Percentiles rank a stretch among this genome's conserved stretches.
phyloP scores from a whole-genome alignment of 92 coral and sea anemone genomes.

The Parazoanthus atlanticus region DNA sequence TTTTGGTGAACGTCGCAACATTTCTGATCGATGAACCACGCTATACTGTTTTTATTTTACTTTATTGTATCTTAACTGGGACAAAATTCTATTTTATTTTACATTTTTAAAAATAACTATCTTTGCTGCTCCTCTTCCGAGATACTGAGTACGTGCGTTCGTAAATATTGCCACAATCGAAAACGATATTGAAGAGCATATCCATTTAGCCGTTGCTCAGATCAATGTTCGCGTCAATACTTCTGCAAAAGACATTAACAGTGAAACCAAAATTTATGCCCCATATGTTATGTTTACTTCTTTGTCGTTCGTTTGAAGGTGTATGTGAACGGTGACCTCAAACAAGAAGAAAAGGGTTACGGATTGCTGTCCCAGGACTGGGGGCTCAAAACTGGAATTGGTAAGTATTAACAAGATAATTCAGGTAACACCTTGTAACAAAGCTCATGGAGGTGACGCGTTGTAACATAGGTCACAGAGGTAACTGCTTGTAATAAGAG shows the following conservation, averaged over 20 bases:
- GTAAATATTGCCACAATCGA: not conserved
- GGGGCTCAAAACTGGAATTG: conserved; percentile 96
- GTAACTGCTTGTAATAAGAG: too few species aligned
- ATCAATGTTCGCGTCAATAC: too few species aligned
- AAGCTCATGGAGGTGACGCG: too few species aligned
- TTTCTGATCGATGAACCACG: not conserved
- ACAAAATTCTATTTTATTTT: not conserved
- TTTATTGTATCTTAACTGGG: not conserved
- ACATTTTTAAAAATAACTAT: too few species aligned
- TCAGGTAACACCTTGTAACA: not conserved
- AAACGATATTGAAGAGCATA: not conserved
- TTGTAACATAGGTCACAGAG: too few species aligned
- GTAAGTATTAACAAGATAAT: conserved; percentile 35
- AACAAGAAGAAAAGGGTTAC: conserved; percentile 71
- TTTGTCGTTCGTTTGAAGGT: conserved; percentile 53
- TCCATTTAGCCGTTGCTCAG: too few species aligned
- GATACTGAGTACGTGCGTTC: too few species aligned
- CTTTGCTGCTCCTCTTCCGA: not conserved
- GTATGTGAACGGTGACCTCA: conserved; percentile 89
- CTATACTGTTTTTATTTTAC: not conserved
- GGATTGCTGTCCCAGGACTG: conserved; percentile 89
- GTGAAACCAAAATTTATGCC: too few species aligned
- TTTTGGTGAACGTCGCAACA: too few species aligned
- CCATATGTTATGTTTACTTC: too few species aligned
- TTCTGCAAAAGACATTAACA: too few species aligned